Evolutionary conservation across 2,797 vertebrate species (phyloP).

Genomic region (Sparus aurata): DNA sequence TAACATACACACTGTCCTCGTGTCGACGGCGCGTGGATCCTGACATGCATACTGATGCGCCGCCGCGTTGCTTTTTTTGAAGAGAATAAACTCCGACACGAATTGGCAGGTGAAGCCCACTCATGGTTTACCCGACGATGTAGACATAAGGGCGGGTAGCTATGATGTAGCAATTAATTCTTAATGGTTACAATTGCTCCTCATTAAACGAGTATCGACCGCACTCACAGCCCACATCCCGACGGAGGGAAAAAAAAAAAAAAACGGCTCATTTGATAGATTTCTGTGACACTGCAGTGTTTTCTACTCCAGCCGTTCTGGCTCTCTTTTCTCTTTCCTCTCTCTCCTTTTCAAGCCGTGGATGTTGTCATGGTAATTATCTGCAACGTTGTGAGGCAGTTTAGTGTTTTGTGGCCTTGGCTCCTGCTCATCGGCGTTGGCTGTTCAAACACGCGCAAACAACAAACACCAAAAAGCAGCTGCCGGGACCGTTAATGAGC

Average conservation of each 20-base stretch:
- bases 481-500: constrained; percentile 53
- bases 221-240: constrained; percentile 43
- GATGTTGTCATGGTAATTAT: constrained; percentile 82
- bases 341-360: constrained; percentile 28
- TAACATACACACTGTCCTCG: neutral
- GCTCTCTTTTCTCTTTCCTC: neutral
- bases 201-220: constrained; percentile 76
- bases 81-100: constrained; percentile 29
- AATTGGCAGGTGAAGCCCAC: constrained; percentile 39
- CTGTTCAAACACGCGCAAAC: constrained; percentile 66
- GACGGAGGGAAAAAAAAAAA: constrained; percentile 12
- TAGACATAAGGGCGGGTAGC: constrained; percentile 34
- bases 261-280: constrained; percentile 53
- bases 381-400: constrained; percentile 62
- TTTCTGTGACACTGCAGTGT: constrained; percentile 43
- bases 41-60: constrained; percentile 10
- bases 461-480: constrained; percentile 53
- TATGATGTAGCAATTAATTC: constrained; percentile 68
- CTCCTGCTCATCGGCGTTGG: constrained; percentile 56
- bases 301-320: constrained; percentile 32
- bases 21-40: constrained; percentile 6
- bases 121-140: constrained; percentile 31
- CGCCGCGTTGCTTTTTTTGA: constrained; percentile 15
- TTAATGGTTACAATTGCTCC: constrained; percentile 72
- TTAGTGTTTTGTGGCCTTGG: constrained; percentile 63